Percentiles rank a stretch among this genome's conserved stretches.
Evolutionary conservation across 2,888 invertebrate species (phyloP).

Genomic region (Congeria kusceri): DNA sequence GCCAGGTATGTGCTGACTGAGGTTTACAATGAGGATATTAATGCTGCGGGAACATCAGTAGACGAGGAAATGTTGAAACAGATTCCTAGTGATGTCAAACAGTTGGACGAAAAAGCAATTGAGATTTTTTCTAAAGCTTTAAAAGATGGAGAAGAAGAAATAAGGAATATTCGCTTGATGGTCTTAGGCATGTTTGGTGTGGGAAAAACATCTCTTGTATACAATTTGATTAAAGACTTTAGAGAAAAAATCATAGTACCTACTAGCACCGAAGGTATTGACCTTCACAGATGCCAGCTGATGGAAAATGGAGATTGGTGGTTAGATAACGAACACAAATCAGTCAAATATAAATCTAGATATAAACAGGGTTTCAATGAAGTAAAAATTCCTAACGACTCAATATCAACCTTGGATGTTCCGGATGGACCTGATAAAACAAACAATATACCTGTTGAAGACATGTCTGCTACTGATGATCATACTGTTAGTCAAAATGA

Average conservation of each 20-base stretch:
- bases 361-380: background rate
- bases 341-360: background rate
- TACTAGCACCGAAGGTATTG: background rate
- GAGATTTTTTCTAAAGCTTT: slow-evolving; percentile 29
- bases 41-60: background rate
- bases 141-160: slow-evolving; percentile 23
- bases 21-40: background rate
- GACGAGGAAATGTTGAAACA: no score
- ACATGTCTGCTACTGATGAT: background rate
- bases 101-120: slow-evolving; percentile 22
- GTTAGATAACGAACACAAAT: no score
- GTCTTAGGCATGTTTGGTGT: slow-evolving; percentile 57
- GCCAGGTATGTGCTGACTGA: slow-evolving; percentile 3
- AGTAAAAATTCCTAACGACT: background rate
- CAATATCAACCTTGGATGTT: no score
- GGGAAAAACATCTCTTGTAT: slow-evolving; percentile 52
- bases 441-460: no score
- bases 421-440: no score
- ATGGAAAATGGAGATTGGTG: background rate
- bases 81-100: slow-evolving; percentile 3
- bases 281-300: background rate
- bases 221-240: slow-evolving; percentile 22
- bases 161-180: slow-evolving; percentile 44
- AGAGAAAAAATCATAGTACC: background rate
- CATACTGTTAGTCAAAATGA: no score